Base-by-base conservation (phyloP, 2,888 invertebrate species). In the Formica aserva region DNA sequence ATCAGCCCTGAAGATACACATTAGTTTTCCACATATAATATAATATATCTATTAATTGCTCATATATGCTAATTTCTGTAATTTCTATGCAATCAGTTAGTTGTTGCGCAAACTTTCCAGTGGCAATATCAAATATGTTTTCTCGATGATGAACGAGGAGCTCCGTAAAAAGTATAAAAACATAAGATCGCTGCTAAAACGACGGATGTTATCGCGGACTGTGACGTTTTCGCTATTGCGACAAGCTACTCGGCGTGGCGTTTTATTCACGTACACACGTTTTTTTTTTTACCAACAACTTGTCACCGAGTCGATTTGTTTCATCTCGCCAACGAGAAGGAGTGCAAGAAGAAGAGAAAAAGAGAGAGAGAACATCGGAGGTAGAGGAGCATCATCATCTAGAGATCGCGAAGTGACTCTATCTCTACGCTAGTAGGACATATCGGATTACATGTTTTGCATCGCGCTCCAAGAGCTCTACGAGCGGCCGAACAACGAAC, bases 361-460 rank as follows among this genome's bases (percentile, higher is more conserved):
- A 41, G 60, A 45, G 67, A 26, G 22, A 15, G 66, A 15, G 26
- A 9, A 55, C 48, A 32, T 29, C 29, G 52, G 63, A 26, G 55
- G 62, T 38, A 66, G 57, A 63, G 57, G 41, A 52, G 65, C 35
- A 63, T 82, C 75, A 66, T 84, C 77, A 78, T 86, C 84, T 84
- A 85, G 85, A 86, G 87, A 85, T 86, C 75, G 86, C 86, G 87
- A 91, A 93, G 92, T 93, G 93, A 93, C 93, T 93, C 93, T 93
- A 93, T 93, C 94, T 92, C 86, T 87, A 84, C 84, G 89, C 90
- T 91, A 91, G 92, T 92, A 91, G 92, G 92, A 92, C 93, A 91
- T 93, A 94, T 93, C 93, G 92, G 91, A 92, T 94, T 92, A 92
- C 92, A 89, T 91, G 91, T 92, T 91, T 91, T 90, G 92, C 92